A percentile compares a stretch with the other conserved stretches of the same genome.
These are phyloP conservation scores for Echinarachnius parma DNA, from an alignment of 53 echinoderm and acorn worm genomes.

Conservation along the genomic window DNA sequence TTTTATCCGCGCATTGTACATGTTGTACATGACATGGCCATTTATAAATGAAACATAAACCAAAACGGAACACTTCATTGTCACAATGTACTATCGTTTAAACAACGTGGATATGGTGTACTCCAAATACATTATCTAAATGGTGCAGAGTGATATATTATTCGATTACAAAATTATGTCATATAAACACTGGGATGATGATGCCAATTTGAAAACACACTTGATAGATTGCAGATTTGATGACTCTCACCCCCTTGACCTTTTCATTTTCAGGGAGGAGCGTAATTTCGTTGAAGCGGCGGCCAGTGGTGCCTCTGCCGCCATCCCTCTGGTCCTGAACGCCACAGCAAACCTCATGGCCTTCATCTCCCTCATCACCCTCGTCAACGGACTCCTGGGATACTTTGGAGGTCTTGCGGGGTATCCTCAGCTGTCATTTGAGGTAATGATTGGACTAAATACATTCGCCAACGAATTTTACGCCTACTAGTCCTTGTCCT, in stretches of 20 bases:
- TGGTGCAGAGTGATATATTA: no score
- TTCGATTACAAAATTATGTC: background rate
- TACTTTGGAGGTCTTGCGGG: slow-evolving; percentile 55
- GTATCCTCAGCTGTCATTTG: slow-evolving; percentile 46
- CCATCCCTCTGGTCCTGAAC: slow-evolving; percentile 52
- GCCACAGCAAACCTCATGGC: slow-evolving; percentile 59
- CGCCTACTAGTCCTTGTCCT: no score
- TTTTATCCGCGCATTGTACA: no score
- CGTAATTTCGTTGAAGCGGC: slow-evolving; percentile 53
- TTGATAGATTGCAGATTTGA: background rate
- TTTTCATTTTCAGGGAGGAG: slow-evolving; percentile 32
- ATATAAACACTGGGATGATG: background rate
- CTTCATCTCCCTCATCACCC: slow-evolving; percentile 48
- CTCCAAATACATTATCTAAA: background rate
- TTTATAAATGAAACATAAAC: background rate
- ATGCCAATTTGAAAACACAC: background rate
- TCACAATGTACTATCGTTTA: background rate
- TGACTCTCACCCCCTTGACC: background rate
- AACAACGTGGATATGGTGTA: background rate
- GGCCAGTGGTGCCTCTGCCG: slow-evolving; percentile 39
- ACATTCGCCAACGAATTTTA: slow-evolving; percentile 1
- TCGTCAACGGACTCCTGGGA: slow-evolving; percentile 46
- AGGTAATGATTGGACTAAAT: slow-evolving; percentile 19
- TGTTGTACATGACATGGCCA: no score
- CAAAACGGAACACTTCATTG: background rate